Base-by-base conservation (phyloP, 2,888 invertebrate species). In the Himalopsyche japonica region DNA sequence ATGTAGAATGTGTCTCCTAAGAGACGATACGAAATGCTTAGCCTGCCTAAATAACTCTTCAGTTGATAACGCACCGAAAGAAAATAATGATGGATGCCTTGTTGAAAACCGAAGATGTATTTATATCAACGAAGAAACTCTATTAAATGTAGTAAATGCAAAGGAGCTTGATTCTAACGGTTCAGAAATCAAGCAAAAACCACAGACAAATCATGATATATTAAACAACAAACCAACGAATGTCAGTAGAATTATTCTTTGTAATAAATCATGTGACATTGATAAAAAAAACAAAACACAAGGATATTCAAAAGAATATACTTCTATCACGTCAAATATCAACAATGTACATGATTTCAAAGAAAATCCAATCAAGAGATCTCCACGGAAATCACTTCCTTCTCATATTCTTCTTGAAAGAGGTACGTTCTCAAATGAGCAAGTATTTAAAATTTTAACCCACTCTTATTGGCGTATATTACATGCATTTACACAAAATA, bases 1-100 rank as follows among this genome's bases (percentile, higher is more conserved):
- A 90, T 96, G 96, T 89, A 94, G 96, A 88, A 90, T 93, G 87
- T 96, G 96, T 89, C 91, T 96, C 76, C 89, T 96, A 47, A 91
- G 92, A 27, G 96, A 96, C 89, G 95, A 93, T 87, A 90, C 92
- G 49, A 94, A 94, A 18, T 96, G 96, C 27, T 47, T 76, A 2
- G 76, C 80, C 10, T 83, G 83, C 30, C 27, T 70, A 27, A 27
- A 70, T 3, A 70, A 70, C 27, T 70, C 12, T 30, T 24, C 30
- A 12, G 12, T 70, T 70, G 30, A 70, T 70, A 15, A 12, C 30
- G 10, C 70, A 70, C 8, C 15, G 20, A 70, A 3, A 70, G 70
- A 8, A 70, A 27, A 70, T 70, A 57, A 57, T 57, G 20, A 57
- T 7, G 24, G 24, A 57, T 24, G 24, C 20, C 7, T 20, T 20